Evolutionary conservation across 37 sponge, comb jelly and placozoan species (phyloP).

Genomic region (Trichoplax adhaerens): DNA sequence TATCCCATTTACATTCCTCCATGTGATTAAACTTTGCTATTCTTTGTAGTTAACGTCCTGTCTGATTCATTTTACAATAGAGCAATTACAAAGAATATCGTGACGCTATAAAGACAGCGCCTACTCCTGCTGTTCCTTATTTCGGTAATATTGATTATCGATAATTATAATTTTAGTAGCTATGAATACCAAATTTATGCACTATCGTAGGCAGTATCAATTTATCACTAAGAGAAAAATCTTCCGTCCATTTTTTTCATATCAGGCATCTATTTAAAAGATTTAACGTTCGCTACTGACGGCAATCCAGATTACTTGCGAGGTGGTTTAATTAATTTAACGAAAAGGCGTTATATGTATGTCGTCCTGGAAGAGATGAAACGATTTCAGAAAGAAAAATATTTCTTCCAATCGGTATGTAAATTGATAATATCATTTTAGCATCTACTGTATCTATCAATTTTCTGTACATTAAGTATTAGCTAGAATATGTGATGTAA

Average conservation of each 20-base stretch:
- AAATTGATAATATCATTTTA: background rate
- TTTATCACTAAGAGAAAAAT: background rate
- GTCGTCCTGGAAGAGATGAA: conserved; percentile 22
- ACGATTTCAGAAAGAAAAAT: conserved; percentile 27
- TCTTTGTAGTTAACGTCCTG: too few relatives aligned
- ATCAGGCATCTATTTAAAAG: conserved; percentile 64
- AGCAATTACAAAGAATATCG: conserved; percentile 59
- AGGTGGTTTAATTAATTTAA: conserved; percentile 77
- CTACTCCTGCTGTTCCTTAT: conserved; percentile 57
- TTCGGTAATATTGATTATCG: conserved; percentile 6
- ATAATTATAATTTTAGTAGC: background rate
- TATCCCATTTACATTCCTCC: too few relatives aligned
- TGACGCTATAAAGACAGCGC: conserved; percentile 28
- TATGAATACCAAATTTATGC: background rate
- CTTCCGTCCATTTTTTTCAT: background rate
- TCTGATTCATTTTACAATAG: conserved; percentile 1
- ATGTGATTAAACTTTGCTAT: too few relatives aligned
- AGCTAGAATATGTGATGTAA: too few relatives aligned
- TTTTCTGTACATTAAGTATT: too few relatives aligned
- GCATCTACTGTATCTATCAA: too few relatives aligned
- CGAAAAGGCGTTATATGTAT: conserved; percentile 74
- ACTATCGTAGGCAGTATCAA: background rate
- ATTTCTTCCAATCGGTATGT: conserved; percentile 25
- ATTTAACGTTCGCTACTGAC: conserved; percentile 63
- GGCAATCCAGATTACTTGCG: conserved; percentile 78